phyloP scores from a whole-genome alignment of 1,140 invertebrate species.

The Orchesella cincta region DNA sequence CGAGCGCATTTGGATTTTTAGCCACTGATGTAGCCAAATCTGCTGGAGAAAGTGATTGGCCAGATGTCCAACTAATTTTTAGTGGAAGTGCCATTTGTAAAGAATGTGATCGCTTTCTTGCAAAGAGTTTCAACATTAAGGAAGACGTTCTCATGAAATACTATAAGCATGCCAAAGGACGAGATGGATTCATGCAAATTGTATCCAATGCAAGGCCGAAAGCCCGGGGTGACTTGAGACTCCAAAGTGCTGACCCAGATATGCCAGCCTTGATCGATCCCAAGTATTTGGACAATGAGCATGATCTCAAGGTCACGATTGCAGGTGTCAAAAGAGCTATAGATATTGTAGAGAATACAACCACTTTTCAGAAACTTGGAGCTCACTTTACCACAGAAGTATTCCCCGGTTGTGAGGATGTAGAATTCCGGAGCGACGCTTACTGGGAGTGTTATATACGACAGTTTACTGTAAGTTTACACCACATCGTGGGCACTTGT shows the following conservation, averaged over 20 bases:
- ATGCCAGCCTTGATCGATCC: constrained; percentile 32
- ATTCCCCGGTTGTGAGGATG: constrained; percentile 62
- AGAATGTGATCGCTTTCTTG: constrained; percentile 17
- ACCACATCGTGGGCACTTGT: constrained; percentile 40
- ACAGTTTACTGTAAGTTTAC: constrained; percentile 36
- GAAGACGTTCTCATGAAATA: constrained; percentile 31
- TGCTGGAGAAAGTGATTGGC: constrained; percentile 28
- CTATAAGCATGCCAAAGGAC: constrained; percentile 33
- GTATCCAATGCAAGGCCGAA: constrained; percentile 28
- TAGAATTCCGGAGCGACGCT: constrained; percentile 62
- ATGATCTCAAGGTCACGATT: constrained; percentile 30
- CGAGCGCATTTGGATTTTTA: constrained; percentile 21
- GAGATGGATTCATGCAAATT: constrained; percentile 26
- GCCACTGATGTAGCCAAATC: constrained; percentile 30
- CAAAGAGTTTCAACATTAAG: constrained; percentile 24
- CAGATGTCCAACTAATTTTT: constrained; percentile 27
- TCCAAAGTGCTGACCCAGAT: constrained; percentile 23
- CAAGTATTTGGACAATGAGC: constrained; percentile 36
- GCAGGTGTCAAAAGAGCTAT: constrained; percentile 30
- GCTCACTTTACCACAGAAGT: constrained; percentile 13
- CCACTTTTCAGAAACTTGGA: constrained; percentile 26
- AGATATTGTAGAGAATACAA: constrained; percentile 37
- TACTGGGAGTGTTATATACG: constrained; percentile 51
- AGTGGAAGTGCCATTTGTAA: constrained; percentile 23
- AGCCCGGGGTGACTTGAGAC: constrained; percentile 31